phyloP scores from a whole-genome alignment of 2,113 vertebrate genomes.

The Ameiurus melas region DNA sequence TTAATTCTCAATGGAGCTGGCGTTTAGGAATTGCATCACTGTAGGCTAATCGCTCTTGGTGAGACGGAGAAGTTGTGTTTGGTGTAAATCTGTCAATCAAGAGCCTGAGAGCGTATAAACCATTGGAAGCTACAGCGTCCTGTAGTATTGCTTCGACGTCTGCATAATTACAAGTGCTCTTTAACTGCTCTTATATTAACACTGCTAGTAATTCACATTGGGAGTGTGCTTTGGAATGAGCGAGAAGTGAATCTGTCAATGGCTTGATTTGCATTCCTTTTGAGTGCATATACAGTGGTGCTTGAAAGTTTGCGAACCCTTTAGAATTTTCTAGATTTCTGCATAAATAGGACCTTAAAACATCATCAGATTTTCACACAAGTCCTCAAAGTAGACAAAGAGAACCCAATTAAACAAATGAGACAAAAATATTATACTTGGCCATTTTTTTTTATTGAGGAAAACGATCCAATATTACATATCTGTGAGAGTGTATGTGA shows the following conservation, averaged over 20 bases:
- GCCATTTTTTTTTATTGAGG: too few species aligned
- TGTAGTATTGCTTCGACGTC: neutral
- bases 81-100: constrained; percentile 57
- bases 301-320: too few species aligned
- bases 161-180: constrained; percentile 20
- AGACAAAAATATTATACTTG: too few species aligned
- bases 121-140: neutral
- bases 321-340: too few species aligned
- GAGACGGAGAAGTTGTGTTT: constrained; percentile 52
- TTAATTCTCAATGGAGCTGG: constrained; percentile 30
- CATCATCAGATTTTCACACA: too few species aligned
- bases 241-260: constrained; percentile 23
- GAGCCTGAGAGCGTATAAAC: constrained; percentile 6
- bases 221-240: neutral
- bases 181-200: neutral
- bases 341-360: too few species aligned
- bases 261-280: constrained; percentile 49
- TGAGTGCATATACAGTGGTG: neutral
- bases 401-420: too few species aligned
- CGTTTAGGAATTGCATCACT: constrained; percentile 47
- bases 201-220: constrained; percentile 7
- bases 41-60: constrained; percentile 46
- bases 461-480: too few species aligned
- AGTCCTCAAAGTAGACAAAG: too few species aligned
- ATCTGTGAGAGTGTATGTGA: too few species aligned